Base-by-base conservation (phyloP, 2,888 invertebrate species). In the Eledona agricola region DNA sequence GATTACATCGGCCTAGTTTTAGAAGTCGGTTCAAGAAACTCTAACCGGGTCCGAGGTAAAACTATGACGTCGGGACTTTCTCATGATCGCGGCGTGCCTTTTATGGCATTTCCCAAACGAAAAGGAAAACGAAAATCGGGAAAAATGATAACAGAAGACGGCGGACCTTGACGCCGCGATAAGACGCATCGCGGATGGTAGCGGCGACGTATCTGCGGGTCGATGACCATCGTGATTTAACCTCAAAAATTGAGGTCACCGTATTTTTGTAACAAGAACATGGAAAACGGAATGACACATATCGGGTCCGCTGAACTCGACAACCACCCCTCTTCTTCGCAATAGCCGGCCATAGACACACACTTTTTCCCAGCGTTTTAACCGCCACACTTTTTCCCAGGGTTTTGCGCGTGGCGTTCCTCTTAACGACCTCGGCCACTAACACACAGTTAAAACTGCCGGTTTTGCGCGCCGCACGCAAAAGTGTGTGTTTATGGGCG, bases 181-280 rank as follows among this genome's bases (percentile, higher is more conserved):
- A 68, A 69, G 64, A 66, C 19, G 17, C 31, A 29, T 34, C 49
- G 43, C 50, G 25, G 43, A 37, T 52, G 60, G 55, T 57, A 58
- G 53, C 34, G 56, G 59, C 56, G 57, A 56, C 51, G 62, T 66
- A 66, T 67, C 64, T 59, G 58, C 62, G 56, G 66, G 68, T 72
- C 71, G 69, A 67, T 69, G 72, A 70, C 69, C 71, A 64, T 43
- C 76, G 78, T 79, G 77, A 77, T 81, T 81, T 83, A 83, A 84
- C 83, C 83, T 84, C 83, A 83, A 83, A 83, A 83, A 84, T 75
- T 83, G 83, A 83, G 84, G 84, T 83, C 83, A 82, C 81, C 67
- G 67, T 72, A 73, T 72, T 73, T 75, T 74, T 72, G 70, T 71
- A 74, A 72, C 72, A 73, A 71, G 70, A 64, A 58, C 62, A 69